Evolutionary conservation across 2,113 vertebrate genomes (phyloP).

Genomic region (Microtus ochrogaster): DNA sequence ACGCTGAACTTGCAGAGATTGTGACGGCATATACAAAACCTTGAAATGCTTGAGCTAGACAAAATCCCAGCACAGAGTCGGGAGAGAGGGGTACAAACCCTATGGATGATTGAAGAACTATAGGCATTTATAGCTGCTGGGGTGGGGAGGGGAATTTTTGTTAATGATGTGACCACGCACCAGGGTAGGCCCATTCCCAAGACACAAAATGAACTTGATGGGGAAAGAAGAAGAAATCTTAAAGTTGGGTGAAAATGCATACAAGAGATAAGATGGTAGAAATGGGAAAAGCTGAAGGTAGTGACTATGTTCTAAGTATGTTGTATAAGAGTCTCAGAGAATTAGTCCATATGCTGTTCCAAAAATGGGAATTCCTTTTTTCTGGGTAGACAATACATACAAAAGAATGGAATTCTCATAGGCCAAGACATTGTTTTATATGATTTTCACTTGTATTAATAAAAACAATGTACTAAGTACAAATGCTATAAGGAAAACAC

Average conservation of each 20-base stretch:
- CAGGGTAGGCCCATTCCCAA: neutral
- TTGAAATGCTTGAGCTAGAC: neutral
- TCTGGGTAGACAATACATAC: neutral
- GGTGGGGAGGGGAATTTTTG: no score
- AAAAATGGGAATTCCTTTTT: constrained; percentile 40
- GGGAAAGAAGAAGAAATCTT: neutral
- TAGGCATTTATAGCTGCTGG: neutral
- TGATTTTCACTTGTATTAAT: constrained; percentile 22
- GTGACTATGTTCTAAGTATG: no score
- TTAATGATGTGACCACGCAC: neutral
- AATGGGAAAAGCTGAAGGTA: neutral
- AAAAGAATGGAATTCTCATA: neutral
- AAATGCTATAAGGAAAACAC: constrained; percentile 47
- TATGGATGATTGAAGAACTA: neutral
- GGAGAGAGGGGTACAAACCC: neutral
- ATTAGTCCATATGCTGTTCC: neutral
- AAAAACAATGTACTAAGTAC: neutral
- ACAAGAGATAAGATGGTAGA: neutral
- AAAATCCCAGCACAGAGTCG: neutral
- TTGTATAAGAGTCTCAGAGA: neutral
- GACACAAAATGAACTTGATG: neutral
- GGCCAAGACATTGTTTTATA: neutral
- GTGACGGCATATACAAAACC: neutral
- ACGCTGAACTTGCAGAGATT: neutral
- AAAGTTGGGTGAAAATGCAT: neutral